Conservation (phyloP, 2,888 invertebrate species). For the Synanthedon vespiformis region DNA sequence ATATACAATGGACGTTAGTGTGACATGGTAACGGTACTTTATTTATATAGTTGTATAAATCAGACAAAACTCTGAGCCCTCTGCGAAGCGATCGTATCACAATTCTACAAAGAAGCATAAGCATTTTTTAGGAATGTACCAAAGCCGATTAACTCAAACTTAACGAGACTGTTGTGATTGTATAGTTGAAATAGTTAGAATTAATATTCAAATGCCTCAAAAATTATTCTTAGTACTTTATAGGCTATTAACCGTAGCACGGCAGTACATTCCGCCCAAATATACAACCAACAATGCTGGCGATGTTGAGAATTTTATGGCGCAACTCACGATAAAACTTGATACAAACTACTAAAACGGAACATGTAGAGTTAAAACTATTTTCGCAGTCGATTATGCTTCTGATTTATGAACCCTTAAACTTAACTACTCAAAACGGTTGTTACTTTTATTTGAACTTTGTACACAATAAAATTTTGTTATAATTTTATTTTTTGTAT, state of each 20-base stretch:
- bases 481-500: no score
- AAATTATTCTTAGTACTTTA: conserved; percentile 12
- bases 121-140: conserved; percentile 29
- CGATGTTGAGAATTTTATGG: conserved; percentile 19
- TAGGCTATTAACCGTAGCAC: conserved; percentile 11
- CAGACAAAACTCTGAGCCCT: conserved; percentile 61
- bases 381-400: conserved; percentile 17
- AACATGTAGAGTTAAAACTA: conserved; percentile 15
- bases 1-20: conserved; percentile 48
- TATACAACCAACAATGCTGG: conserved; percentile 19
- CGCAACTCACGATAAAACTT: conserved; percentile 14
- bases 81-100: conserved; percentile 53
- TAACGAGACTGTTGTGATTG: conserved; percentile 49
- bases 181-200: conserved; percentile 39
- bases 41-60: conserved; percentile 65
- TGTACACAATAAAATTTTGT: neutral
- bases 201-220: conserved; percentile 37
- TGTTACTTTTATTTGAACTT: neutral
- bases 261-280: conserved; percentile 19
- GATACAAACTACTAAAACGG: conserved; percentile 15
- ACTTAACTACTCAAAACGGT: neutral
- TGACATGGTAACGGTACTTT: conserved; percentile 46
- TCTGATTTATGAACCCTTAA: conserved; percentile 8
- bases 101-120: conserved; percentile 33
- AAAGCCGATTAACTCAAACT: conserved; percentile 50